Percentiles rank a stretch among this genome's conserved stretches.
These are phyloP conservation scores for Ramphastos sulfuratus DNA, from an alignment of 2,113 vertebrate genomes.

Conservation along the genomic window DNA sequence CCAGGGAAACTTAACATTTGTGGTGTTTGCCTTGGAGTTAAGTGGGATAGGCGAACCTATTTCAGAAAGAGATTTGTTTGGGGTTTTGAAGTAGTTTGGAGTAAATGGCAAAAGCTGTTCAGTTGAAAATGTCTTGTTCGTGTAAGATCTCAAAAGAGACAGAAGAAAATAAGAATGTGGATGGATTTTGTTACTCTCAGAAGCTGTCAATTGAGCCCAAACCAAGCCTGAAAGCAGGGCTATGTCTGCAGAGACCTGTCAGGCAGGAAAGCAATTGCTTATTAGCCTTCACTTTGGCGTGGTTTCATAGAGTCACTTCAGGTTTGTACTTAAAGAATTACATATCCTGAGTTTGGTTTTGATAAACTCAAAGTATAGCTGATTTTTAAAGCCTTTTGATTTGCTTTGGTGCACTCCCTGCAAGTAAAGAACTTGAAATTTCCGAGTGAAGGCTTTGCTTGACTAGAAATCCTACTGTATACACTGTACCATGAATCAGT, in stretches of 20 bases:
- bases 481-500: background rate
- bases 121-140: rapidly evolving
- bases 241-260: background rate
- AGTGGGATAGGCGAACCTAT: background rate
- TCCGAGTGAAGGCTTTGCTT: background rate
- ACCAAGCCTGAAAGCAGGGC: background rate
- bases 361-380: background rate
- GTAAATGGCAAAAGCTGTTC: background rate
- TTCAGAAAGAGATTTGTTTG: background rate
- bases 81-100: background rate
- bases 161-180: background rate
- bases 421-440: background rate
- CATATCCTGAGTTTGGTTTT: background rate
- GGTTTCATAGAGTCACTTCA: background rate
- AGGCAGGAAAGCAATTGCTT: background rate
- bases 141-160: background rate
- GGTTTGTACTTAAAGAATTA: background rate
- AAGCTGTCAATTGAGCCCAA: background rate
- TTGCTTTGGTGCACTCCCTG: background rate
- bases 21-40: background rate
- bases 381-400: background rate
- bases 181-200: background rate
- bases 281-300: background rate
- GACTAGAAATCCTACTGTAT: background rate
- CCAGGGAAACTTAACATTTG: background rate